A percentile compares a stretch with the other conserved stretches of the same genome.
These are phyloP conservation scores for Ariolimax columbianus DNA, from an alignment of 2,888 invertebrate genomes.

Conservation along the genomic window DNA sequence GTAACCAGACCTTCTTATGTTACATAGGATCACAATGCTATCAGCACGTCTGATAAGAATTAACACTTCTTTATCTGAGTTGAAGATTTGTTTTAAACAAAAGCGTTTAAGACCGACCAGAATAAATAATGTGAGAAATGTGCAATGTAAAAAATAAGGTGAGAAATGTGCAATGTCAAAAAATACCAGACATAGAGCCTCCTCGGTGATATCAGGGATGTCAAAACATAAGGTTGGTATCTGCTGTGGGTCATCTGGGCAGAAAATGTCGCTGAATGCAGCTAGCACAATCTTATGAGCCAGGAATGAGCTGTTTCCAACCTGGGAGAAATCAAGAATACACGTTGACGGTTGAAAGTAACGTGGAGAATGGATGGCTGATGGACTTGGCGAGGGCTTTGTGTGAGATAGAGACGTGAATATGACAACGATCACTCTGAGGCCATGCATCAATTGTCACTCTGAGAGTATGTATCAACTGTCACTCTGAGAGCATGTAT, in stretches of 20 bases:
- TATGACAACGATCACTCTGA: too few relatives aligned
- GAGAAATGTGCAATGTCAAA: not conserved
- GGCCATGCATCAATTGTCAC: too few relatives aligned
- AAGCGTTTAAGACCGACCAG: not conserved
- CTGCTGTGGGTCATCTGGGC: slow-evolving; percentile 39
- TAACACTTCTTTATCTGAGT: too few relatives aligned
- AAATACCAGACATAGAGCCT: slow-evolving; percentile 33
- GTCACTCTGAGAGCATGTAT: too few relatives aligned
- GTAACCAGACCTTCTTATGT: too few relatives aligned
- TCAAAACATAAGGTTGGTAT: slow-evolving; percentile 29
- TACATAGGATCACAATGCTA: too few relatives aligned
- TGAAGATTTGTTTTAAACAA: too few relatives aligned
- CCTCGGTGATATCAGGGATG: slow-evolving; percentile 34
- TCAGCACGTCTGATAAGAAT: too few relatives aligned
- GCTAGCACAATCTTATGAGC: slow-evolving; percentile 51
- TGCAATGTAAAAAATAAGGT: not conserved
- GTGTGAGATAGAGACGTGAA: not conserved
- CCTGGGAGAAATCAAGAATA: slow-evolving; percentile 17
- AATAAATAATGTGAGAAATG: not conserved
- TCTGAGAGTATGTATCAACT: too few relatives aligned
- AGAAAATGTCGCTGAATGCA: slow-evolving; percentile 50
- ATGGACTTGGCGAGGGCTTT: not conserved
- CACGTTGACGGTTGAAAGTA: not conserved
- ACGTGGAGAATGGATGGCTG: not conserved
- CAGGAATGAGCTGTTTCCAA: slow-evolving; percentile 43